Conservation (phyloP, 1,140 invertebrate species). For the Ostrea edulis region DNA sequence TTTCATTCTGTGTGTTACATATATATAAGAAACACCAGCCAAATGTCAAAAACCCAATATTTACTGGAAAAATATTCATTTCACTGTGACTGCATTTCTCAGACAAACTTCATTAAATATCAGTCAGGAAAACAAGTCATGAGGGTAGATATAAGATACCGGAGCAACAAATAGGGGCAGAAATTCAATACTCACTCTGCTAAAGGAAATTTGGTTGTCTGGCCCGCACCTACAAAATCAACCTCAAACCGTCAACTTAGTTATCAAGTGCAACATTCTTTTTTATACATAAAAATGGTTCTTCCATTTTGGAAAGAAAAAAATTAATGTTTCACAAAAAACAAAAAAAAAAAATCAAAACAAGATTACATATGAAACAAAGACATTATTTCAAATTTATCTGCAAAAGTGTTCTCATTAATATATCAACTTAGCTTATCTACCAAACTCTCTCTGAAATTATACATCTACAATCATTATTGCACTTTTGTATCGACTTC, state of each 20-base stretch:
- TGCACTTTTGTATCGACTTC: too few species aligned
- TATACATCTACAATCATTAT: too few species aligned
- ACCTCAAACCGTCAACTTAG: neutral
- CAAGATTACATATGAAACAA: too few species aligned
- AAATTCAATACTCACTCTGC: slow-evolving; percentile 21
- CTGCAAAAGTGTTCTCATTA: too few species aligned
- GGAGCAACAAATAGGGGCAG: neutral
- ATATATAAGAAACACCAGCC: neutral
- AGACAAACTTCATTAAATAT: slow-evolving; percentile 5
- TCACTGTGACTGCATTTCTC: neutral
- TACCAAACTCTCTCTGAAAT: too few species aligned
- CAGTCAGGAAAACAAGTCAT: neutral
- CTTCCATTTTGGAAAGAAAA: too few species aligned
- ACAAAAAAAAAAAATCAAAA: too few species aligned
- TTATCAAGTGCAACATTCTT: neutral
- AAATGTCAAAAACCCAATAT: neutral
- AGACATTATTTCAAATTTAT: too few species aligned
- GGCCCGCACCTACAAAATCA: slow-evolving; percentile 28
- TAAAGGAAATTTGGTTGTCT: slow-evolving; percentile 27
- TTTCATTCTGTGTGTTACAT: neutral
- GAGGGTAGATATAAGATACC: slow-evolving; percentile 21
- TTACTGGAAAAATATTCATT: neutral
- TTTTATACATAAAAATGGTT: neutral
- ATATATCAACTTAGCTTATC: too few species aligned
- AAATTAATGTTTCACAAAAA: too few species aligned